phyloP scores from a whole-genome alignment of 2,113 vertebrate species.

The Oostethus manadensis region DNA sequence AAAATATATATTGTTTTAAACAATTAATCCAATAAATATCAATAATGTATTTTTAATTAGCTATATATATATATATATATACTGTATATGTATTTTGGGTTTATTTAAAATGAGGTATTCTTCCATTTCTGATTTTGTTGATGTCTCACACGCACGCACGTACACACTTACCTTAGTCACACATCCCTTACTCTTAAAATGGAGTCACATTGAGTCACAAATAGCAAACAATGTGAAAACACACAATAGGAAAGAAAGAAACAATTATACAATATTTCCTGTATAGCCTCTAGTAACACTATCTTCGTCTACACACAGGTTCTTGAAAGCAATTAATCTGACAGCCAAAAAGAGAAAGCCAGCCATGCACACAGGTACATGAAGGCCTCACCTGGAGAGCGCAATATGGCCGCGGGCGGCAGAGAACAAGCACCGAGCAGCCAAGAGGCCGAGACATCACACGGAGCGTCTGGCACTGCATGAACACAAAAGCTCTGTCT shows the following conservation, averaged over 20 bases:
- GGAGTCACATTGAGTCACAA: not conserved
- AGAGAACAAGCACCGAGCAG: not conserved
- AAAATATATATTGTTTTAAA: not conserved
- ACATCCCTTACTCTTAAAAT: too few species aligned
- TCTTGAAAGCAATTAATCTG: slow-evolving; percentile 32
- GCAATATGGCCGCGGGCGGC: slow-evolving; percentile 19
- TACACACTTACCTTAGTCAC: too few species aligned
- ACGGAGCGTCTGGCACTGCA: slow-evolving; percentile 15
- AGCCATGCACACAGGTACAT: slow-evolving; percentile 13
- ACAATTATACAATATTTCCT: slow-evolving; percentile 3
- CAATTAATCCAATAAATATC: too few species aligned
- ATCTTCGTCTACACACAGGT: slow-evolving; percentile 30
- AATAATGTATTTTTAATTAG: too few species aligned
- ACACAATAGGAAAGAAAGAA: not conserved
- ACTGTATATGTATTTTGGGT: too few species aligned
- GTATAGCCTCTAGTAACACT: slow-evolving; percentile 8
- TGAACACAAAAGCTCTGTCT: not conserved
- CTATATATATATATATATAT: too few species aligned
- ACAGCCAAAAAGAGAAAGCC: slow-evolving; percentile 15
- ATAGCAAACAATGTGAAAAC: not conserved
- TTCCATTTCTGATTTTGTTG: too few species aligned
- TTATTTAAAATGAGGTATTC: too few species aligned
- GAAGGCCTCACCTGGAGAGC: slow-evolving; percentile 33
- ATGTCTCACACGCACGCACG: too few species aligned
- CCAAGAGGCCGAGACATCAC: slow-evolving; percentile 9